Evolutionary conservation across 2,797 vertebrate genomes (phyloP), one percentile per base, ranked within the genome.

Genomic region (Danio jaintianensis): DNA sequence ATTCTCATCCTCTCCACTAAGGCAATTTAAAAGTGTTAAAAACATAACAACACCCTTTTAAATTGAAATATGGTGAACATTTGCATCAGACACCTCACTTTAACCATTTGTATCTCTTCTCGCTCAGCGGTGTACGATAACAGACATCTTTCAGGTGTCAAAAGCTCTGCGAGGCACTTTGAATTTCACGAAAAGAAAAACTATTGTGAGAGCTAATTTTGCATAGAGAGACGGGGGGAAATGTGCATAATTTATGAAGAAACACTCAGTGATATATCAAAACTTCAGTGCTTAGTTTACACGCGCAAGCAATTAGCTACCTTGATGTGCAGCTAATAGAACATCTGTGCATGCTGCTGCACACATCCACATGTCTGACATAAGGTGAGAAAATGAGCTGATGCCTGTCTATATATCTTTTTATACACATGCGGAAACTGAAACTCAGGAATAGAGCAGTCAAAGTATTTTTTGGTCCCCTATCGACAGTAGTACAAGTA

Each of bases 291-390:
- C 62, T 81, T 53, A 52, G 82, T 86, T 85, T 86, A 83, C 79
- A 88, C 86, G 83, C 75, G 63, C 80, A 75, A 78, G 78, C 83
- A 86, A 88, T 82, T 75, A 74, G 81, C 86, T 75, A 84, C 73
- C 81, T 87, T 88, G 85, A 86, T 83, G 75, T 83, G 63, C 71
- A 74, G 73, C 84, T 81, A 87, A 87, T 89, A 90, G 87, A 90
- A 88, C 80, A 75, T 18, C 59, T 78, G 75, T 53, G 68, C 61
- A 43, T 15, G 48, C 48, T 64, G 68, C 48, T 8, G 58, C 48
- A 52, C 58, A 6, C 68, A 55, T 53, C 16, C 58, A 62, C 76
- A 43, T 42, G 67, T 55, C 78, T 79, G 38, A 63, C 77, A 70
- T 62, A 62, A 43, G 67, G 47, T 18, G 2, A 72, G 68, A 72